Evolutionary conservation across 2,797 vertebrate species (phyloP).

Genomic region (Dendrocincla fuliginosa): DNA sequence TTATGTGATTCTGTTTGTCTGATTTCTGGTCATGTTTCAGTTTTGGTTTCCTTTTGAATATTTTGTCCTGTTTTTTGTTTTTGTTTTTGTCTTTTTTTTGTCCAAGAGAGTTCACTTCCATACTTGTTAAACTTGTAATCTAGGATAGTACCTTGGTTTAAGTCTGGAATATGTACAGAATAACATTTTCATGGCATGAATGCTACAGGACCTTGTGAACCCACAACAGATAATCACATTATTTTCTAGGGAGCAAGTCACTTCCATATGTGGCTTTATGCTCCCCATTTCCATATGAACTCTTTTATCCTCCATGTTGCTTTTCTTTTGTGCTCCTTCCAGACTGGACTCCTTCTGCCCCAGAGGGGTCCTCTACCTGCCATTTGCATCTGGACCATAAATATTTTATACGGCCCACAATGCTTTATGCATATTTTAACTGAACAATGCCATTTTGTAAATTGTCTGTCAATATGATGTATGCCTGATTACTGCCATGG

Average conservation of each 20-base stretch:
- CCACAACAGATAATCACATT: neutral
- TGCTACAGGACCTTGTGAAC: neutral
- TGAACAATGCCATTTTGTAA: slow-evolving; percentile 43
- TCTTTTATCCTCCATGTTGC: slow-evolving; percentile 26
- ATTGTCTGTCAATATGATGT: slow-evolving; percentile 50
- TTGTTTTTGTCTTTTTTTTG: no score
- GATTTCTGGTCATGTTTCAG: neutral
- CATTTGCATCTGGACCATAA: slow-evolving; percentile 55
- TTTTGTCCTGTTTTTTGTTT: no score
- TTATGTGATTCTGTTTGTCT: neutral
- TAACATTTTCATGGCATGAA: neutral
- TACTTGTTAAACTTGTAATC: neutral
- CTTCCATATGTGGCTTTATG: neutral
- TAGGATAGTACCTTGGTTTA: neutral
- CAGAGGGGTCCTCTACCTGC: slow-evolving; percentile 47
- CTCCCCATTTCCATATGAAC: neutral
- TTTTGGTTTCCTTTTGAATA: neutral
- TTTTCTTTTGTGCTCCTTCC: slow-evolving; percentile 41
- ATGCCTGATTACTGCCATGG: neutral
- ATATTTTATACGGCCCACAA: slow-evolving; percentile 59
- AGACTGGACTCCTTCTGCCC: slow-evolving; percentile 33
- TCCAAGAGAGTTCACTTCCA: neutral
- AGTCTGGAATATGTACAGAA: neutral
- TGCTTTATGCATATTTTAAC: slow-evolving; percentile 62
- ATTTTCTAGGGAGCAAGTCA: neutral